Conservation (phyloP, 2,888 invertebrate species). For the Synanthedon tipuliformis region DNA sequence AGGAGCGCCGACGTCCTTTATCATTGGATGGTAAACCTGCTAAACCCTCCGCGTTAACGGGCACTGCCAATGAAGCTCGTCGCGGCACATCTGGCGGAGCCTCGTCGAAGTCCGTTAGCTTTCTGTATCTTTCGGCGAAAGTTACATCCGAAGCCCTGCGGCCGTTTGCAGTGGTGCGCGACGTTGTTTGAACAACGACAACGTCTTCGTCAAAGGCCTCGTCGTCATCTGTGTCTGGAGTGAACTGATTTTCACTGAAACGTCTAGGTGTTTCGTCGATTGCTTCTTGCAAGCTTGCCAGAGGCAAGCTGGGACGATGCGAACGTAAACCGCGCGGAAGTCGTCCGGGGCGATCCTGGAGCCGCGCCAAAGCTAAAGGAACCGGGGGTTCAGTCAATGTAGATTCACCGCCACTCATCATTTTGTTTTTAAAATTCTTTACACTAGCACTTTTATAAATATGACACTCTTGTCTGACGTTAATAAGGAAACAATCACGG, state of each 20-base stretch:
- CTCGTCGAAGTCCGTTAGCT: conserved; percentile 54
- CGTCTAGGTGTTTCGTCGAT: conserved; percentile 54
- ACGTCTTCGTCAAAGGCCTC: conserved; percentile 44
- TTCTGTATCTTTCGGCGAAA: conserved; percentile 57
- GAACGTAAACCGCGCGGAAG: conserved; percentile 38
- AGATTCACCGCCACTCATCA: conserved; percentile 55
- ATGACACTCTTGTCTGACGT: conserved; percentile 24
- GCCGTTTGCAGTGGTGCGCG: conserved; percentile 42
- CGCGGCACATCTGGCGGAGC: conserved; percentile 54
- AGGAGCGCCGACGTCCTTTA: conserved; percentile 73
- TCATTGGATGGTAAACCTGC: conserved; percentile 44
- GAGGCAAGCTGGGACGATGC: conserved; percentile 55
- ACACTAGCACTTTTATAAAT: conserved; percentile 13
- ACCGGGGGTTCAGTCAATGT: conserved; percentile 63
- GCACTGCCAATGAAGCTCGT: conserved; percentile 55
- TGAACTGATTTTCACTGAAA: conserved; percentile 47
- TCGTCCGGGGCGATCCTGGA: conserved; percentile 43
- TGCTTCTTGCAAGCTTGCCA: conserved; percentile 58
- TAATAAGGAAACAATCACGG: conserved; percentile 25
- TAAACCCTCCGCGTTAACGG: conserved; percentile 38
- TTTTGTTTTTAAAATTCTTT: conserved; percentile 12
- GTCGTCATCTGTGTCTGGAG: conserved; percentile 51
- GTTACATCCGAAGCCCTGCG: conserved; percentile 59
- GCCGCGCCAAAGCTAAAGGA: conserved; percentile 55
- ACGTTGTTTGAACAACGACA: conserved; percentile 22